Percentiles rank a stretch among this genome's conserved stretches.
phyloP scores from a whole-genome alignment of 2,888 invertebrate genomes.

The Ypsolopha scabrella region DNA sequence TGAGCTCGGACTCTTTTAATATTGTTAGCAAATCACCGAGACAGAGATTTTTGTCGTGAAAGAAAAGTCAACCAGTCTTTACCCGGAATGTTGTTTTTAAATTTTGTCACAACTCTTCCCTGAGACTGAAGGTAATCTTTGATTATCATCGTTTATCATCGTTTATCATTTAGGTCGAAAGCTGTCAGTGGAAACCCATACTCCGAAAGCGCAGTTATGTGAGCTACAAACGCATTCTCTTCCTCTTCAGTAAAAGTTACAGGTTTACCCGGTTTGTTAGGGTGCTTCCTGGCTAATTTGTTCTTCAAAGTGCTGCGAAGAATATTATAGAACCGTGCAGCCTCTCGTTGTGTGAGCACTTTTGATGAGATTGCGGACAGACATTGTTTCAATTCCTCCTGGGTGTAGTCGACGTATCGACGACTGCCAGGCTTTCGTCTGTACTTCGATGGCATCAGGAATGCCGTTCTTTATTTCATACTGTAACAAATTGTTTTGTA shows the following conservation, averaged over 20 bases:
- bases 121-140: not conserved
- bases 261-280: not conserved
- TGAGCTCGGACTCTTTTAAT: constrained; percentile 1
- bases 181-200: not conserved
- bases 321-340: not conserved
- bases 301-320: not conserved
- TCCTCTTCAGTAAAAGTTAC: not conserved
- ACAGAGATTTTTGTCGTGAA: no score
- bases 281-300: not conserved
- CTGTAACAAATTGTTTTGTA: no score
- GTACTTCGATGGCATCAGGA: no score
- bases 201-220: not conserved
- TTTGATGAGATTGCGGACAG: no score
- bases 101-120: not conserved
- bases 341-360: not conserved
- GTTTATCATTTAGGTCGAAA: no score
- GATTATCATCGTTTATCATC: no score
- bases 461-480: no score
- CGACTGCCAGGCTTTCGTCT: no score
- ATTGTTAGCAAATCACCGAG: not conserved
- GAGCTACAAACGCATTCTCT: not conserved
- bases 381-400: no score
- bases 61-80: not conserved
- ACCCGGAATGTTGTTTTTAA: constrained; percentile 1
- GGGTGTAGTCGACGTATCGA: no score